A percentile compares a stretch with the other conserved stretches of the same genome.
Evolutionary conservation across 2,888 invertebrate genomes (phyloP).

Genomic region (Drosophila formosana): DNA sequence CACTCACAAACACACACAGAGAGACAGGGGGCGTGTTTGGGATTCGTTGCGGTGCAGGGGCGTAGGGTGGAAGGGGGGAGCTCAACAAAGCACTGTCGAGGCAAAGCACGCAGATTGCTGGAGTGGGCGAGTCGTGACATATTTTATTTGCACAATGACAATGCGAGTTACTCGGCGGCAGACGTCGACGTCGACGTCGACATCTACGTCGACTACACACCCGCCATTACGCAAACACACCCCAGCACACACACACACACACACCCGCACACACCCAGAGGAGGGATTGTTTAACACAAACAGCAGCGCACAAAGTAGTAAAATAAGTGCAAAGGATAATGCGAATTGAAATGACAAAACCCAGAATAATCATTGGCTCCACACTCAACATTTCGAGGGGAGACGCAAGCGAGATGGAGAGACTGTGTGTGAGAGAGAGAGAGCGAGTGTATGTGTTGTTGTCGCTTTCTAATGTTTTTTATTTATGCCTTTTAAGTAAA

Average conservation of each 20-base stretch:
- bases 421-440: neutral
- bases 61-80: neutral
- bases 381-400: slow-evolving; percentile 43
- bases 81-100: slow-evolving; percentile 19
- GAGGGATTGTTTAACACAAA: slow-evolving; percentile 26
- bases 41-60: slow-evolving; percentile 25
- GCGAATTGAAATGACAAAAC: slow-evolving; percentile 83
- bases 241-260: slow-evolving; percentile 46
- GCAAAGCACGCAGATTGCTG: slow-evolving; percentile 41
- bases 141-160: slow-evolving; percentile 83
- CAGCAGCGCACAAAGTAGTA: slow-evolving; percentile 70
- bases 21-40: slow-evolving; percentile 69
- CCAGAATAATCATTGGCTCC: slow-evolving; percentile 82
- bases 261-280: slow-evolving; percentile 30
- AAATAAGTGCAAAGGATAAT: slow-evolving; percentile 83
- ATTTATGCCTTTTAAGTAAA: slow-evolving; percentile 79
- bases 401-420: neutral
- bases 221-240: slow-evolving; percentile 78
- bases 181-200: slow-evolving; percentile 40
- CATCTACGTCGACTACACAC: slow-evolving; percentile 50
- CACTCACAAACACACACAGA: slow-evolving; percentile 27
- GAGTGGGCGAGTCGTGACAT: slow-evolving; percentile 81
- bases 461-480: slow-evolving; percentile 47
- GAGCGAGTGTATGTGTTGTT: slow-evolving; percentile 6
- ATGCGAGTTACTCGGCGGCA: slow-evolving; percentile 76